These are phyloP conservation scores for Phytoseiulus persimilis DNA, from an alignment of 2,888 invertebrate species.

Conservation along the genomic window DNA sequence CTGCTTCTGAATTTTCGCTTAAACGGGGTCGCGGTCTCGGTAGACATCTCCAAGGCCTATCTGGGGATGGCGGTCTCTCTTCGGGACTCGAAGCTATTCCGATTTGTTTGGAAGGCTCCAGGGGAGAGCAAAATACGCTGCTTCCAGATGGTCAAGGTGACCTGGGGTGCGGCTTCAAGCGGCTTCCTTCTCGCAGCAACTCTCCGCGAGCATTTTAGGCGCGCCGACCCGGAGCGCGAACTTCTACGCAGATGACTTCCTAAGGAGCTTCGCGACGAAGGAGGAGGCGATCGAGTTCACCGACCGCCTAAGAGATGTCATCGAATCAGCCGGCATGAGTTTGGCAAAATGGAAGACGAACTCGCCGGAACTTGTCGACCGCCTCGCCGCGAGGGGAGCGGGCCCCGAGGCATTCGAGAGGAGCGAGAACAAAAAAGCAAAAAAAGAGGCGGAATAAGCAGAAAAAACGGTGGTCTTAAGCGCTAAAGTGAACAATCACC, in stretches of 20 bases:
- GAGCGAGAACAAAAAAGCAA: too few relatives aligned
- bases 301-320: neutral
- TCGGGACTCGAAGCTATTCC: neutral
- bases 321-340: neutral
- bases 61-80: neutral
- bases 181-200: neutral
- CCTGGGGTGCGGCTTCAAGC: neutral
- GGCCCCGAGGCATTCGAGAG: too few relatives aligned
- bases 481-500: too few relatives aligned
- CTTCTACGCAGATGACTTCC: neutral
- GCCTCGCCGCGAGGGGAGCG: too few relatives aligned
- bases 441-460: too few relatives aligned
- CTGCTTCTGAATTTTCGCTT: neutral
- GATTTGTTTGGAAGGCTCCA: neutral
- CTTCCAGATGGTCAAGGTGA: neutral
- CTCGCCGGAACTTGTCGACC: neutral
- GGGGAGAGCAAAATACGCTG: neutral
- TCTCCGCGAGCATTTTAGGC: neutral
- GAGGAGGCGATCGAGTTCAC: neutral
- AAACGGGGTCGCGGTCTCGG: neutral
- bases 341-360: constrained; percentile 17
- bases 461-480: too few relatives aligned
- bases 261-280: neutral
- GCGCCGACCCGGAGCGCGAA: neutral
- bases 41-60: constrained; percentile 6